These are phyloP conservation scores for Pseudococcus viburni DNA, from an alignment of 2,888 invertebrate species.

Conservation along the genomic window DNA sequence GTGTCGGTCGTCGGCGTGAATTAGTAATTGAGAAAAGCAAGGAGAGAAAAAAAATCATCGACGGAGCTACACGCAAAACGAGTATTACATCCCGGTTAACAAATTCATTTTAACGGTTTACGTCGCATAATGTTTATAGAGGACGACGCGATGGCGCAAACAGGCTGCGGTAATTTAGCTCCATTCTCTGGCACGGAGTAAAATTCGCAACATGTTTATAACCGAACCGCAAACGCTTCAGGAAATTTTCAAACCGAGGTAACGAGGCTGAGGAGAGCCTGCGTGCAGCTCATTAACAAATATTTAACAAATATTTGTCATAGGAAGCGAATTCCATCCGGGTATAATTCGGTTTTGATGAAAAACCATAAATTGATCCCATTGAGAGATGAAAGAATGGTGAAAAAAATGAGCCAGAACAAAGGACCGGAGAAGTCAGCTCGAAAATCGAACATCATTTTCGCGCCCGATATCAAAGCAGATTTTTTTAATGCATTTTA, in stretches of 20 bases:
- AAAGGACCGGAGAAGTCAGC: too few relatives aligned
- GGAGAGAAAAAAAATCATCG: background rate
- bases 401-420: too few relatives aligned
- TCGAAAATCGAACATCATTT: background rate
- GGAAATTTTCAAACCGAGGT: constrained; percentile 31
- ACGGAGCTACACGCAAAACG: constrained; percentile 16
- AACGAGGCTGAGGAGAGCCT: background rate
- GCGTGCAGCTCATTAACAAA: constrained; percentile 8
- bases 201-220: background rate
- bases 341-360: constrained; percentile 16
- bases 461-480: background rate
- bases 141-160: background rate
- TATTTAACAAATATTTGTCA: constrained; percentile 35
- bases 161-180: constrained; percentile 39
- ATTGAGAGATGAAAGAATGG: too few relatives aligned
- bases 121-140: constrained; percentile 42
- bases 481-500: background rate
- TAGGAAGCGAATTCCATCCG: background rate
- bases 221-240: constrained; percentile 6
- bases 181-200: background rate
- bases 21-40: constrained; percentile 38
- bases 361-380: background rate
- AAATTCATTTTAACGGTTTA: constrained; percentile 29
- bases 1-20: constrained; percentile 6
- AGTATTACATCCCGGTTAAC: constrained; percentile 16